Evolutionary conservation across 2,113 vertebrate genomes (phyloP).

Genomic region (Galeopterus variegatus): DNA sequence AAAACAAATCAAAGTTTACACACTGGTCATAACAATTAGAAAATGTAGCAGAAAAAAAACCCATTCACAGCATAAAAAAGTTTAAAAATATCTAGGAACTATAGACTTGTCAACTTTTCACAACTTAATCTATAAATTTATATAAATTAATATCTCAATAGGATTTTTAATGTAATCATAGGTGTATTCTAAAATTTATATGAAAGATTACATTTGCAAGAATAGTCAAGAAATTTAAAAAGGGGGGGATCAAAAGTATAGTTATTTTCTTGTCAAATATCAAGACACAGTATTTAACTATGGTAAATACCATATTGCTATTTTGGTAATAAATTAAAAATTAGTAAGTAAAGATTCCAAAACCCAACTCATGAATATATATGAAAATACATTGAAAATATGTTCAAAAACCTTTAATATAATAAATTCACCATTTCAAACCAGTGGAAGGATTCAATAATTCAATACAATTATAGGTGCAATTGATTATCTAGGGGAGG

Average conservation of each 20-base stretch:
- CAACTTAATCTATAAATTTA: conserved; percentile 20
- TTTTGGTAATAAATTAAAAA: conserved; percentile 35
- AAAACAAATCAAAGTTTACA: neutral
- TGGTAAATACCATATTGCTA: neutral
- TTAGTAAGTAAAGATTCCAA: neutral
- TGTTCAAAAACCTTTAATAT: neutral
- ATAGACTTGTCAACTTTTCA: neutral
- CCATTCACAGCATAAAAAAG: neutral
- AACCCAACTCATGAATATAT: neutral
- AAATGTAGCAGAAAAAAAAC: neutral
- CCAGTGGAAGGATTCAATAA: neutral
- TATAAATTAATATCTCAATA: neutral
- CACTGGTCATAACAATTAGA: neutral
- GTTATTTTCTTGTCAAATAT: neutral
- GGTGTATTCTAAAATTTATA: conserved; percentile 5
- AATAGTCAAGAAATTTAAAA: conserved; percentile 32
- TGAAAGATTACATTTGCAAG: conserved; percentile 6
- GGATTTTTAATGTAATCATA: neutral
- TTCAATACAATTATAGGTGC: neutral
- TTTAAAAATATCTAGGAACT: no score
- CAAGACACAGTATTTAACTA: neutral
- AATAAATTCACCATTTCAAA: conserved; percentile 20
- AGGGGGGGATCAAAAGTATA: neutral
- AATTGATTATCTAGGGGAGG: neutral
- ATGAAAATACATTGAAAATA: neutral